Conservation (phyloP, 1,140 invertebrate species). For the Drosophila kepulauana region DNA sequence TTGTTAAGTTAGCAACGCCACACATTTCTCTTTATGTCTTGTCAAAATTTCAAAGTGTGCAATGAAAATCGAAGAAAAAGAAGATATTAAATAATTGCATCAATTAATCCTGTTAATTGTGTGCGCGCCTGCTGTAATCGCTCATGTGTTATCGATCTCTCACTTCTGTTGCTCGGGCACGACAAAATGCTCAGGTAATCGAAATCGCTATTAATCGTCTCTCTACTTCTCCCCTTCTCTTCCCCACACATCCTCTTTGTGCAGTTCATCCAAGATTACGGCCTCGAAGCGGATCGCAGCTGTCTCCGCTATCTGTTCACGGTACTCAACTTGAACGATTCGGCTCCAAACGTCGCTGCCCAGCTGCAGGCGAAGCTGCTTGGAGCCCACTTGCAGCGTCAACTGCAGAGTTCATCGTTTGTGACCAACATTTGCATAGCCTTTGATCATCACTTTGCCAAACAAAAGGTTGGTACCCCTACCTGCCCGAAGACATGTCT, state of each 20-base stretch:
- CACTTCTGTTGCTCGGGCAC: constrained; percentile 54
- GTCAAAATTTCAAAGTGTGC: constrained; percentile 70
- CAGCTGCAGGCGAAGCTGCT: constrained; percentile 90
- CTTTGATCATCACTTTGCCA: constrained; percentile 89
- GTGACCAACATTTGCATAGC: constrained; percentile 92
- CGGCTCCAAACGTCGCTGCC: constrained; percentile 85
- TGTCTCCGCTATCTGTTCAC: constrained; percentile 94
- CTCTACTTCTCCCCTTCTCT: constrained; percentile 2
- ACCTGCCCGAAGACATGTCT: no score
- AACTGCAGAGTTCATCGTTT: constrained; percentile 91
- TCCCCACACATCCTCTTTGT: constrained; percentile 19
- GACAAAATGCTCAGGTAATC: constrained; percentile 54
- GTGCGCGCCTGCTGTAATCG: constrained; percentile 40
- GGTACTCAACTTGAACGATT: constrained; percentile 88
- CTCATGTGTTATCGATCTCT: constrained; percentile 61
- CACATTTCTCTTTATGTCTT: constrained; percentile 44
- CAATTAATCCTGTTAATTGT: constrained; percentile 45
- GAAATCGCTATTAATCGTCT: constrained; percentile 29
- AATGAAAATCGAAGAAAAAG: constrained; percentile 73
- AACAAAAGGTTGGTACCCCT: constrained; percentile 86
- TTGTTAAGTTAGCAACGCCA: constrained; percentile 38
- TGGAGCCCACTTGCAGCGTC: constrained; percentile 89
- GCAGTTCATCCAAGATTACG: constrained; percentile 92
- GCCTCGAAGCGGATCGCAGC: constrained; percentile 95
- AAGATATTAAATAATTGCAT: constrained; percentile 52